These are phyloP conservation scores for Cercopithecus petaurista DNA, from an alignment of 2,797 vertebrate species.

Conservation along the genomic window DNA sequence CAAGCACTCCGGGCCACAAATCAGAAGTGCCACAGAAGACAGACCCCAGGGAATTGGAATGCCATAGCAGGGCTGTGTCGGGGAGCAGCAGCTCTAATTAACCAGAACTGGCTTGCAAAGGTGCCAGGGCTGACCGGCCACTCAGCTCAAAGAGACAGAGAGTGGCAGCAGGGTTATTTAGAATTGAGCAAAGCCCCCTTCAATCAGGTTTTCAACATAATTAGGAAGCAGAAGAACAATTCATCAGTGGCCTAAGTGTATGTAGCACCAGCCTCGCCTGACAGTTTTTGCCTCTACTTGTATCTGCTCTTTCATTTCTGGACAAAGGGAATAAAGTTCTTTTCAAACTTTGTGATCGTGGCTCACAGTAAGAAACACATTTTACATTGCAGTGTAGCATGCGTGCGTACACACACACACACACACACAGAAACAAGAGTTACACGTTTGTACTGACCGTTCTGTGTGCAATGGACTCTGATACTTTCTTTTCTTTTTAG, in stretches of 20 bases:
- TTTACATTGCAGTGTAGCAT: not conserved
- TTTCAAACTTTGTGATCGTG: not conserved
- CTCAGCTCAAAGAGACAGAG: slow-evolving; percentile 59
- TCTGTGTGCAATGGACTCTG: not conserved
- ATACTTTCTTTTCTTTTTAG: not conserved
- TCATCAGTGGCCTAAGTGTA: slow-evolving; percentile 67
- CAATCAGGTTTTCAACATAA: slow-evolving; percentile 81
- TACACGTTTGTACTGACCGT: not conserved
- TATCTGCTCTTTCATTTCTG: slow-evolving; percentile 67
- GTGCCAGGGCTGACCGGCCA: slow-evolving; percentile 75
- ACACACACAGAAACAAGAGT: not conserved
- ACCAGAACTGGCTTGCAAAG: slow-evolving; percentile 68
- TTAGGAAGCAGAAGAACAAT: slow-evolving; percentile 77
- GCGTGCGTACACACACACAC: not conserved
- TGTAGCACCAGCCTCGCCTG: slow-evolving; percentile 62
- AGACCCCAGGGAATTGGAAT: not conserved
- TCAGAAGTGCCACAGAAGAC: not conserved
- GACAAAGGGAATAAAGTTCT: not conserved
- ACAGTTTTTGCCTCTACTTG: slow-evolving; percentile 49
- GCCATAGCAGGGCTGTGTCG: not conserved
- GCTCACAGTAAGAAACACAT: not conserved
- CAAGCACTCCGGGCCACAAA: not conserved
- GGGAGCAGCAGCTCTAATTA: slow-evolving; percentile 52
- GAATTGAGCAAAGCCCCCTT: slow-evolving; percentile 72
- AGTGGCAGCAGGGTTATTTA: slow-evolving; percentile 55